These are phyloP conservation scores for Styela plicata DNA, from an alignment of 23 tunicate species.

Conservation along the genomic window DNA sequence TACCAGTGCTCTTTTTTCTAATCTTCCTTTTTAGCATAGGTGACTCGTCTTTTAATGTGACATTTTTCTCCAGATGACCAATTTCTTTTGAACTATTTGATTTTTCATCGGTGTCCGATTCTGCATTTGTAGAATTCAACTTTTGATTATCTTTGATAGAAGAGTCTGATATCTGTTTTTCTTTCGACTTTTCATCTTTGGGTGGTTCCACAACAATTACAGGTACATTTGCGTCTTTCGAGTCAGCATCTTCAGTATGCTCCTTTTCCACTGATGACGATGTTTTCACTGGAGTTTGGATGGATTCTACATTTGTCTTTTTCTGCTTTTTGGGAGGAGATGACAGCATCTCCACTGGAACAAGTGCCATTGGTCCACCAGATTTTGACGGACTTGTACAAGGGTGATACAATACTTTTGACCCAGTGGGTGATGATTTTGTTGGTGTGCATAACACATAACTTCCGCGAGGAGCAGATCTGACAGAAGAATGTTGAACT, in stretches of 20 bases:
- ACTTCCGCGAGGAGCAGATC: not conserved
- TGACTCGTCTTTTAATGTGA: not conserved
- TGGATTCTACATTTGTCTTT: no score
- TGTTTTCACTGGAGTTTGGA: not conserved
- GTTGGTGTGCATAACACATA: not conserved
- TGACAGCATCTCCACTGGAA: not conserved
- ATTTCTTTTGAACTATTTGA: not conserved
- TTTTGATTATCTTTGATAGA: not conserved
- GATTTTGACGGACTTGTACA: not conserved
- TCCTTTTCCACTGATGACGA: not conserved
- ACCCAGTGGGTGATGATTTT: slow-evolving; percentile 1
- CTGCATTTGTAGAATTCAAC: not conserved
- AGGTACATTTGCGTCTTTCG: not conserved
- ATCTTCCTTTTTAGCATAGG: not conserved
- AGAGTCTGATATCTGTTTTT: not conserved
- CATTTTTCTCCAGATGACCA: not conserved
- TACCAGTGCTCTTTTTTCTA: not conserved
- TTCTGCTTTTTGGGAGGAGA: not conserved
- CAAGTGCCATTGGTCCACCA: not conserved
- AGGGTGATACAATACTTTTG: not conserved
- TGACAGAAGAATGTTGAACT: not conserved
- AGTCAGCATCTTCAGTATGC: not conserved
- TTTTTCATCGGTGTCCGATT: not conserved
- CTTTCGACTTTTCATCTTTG: not conserved
- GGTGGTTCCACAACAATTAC: slow-evolving; percentile 15